Conservation (phyloP, 2,113 vertebrate species). For the Silurus glanis region DNA sequence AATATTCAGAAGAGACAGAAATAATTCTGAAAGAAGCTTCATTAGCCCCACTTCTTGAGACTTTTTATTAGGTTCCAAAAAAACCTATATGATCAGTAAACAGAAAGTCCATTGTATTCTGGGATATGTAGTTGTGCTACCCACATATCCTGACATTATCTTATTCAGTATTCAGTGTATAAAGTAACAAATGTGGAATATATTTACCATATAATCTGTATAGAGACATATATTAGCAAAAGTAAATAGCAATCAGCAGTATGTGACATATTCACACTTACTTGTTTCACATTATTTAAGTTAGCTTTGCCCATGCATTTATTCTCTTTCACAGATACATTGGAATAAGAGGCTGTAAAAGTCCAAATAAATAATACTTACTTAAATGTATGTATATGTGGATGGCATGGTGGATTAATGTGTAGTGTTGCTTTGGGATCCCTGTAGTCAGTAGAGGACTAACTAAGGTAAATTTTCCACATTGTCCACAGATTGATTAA, state of each 20-base stretch:
- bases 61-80: slow-evolving; percentile 5
- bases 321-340: background rate
- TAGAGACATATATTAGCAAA: too few relatives aligned
- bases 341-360: background rate
- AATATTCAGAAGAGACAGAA: slow-evolving; percentile 9
- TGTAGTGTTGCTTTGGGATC: background rate
- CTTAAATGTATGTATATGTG: background rate
- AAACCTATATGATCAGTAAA: slow-evolving; percentile 56
- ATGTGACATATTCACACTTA: too few relatives aligned
- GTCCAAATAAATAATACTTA: background rate
- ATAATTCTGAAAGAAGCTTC: background rate
- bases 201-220: background rate
- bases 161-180: slow-evolving; percentile 14
- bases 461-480: background rate
- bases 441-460: background rate
- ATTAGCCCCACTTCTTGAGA: background rate
- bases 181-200: background rate
- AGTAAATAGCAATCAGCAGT: too few relatives aligned
- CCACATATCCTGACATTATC: slow-evolving; percentile 52
- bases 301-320: background rate
- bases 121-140: slow-evolving; percentile 58
- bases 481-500: background rate
- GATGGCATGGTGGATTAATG: background rate
- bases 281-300: too few relatives aligned
- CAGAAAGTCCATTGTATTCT: slow-evolving; percentile 65